These are phyloP conservation scores for Toxonevra muliebris DNA, from an alignment of 2,888 invertebrate species.

Conservation along the genomic window DNA sequence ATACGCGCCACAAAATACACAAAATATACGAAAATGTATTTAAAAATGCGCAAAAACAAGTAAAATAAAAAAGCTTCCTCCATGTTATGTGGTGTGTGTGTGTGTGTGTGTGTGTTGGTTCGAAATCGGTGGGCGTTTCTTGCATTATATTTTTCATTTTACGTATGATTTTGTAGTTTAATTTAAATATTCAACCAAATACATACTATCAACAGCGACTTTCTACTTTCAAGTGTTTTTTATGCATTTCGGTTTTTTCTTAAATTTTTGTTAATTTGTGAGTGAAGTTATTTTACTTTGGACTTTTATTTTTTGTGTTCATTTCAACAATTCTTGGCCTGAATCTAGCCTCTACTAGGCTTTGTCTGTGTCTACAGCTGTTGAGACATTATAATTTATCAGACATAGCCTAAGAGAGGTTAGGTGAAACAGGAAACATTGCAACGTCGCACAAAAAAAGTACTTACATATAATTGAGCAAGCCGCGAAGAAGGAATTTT, in stretches of 20 bases:
- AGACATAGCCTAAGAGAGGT: conserved; percentile 74
- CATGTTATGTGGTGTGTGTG: background rate
- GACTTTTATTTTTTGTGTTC: background rate
- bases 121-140: conserved; percentile 4
- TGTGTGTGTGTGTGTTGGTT: background rate
- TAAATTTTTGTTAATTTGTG: background rate
- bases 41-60: background rate
- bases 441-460: conserved; percentile 34
- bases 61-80: background rate
- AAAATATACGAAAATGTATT: background rate
- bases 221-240: conserved; percentile 1
- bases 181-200: no score
- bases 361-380: conserved; percentile 67
- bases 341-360: conserved; percentile 73
- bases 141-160: background rate
- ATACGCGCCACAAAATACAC: background rate
- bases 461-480: background rate
- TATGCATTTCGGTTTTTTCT: background rate
- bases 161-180: no score
- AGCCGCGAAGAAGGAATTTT: background rate
- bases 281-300: background rate
- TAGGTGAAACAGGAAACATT: conserved; percentile 67
- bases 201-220: background rate
- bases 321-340: conserved; percentile 46
- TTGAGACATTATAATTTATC: conserved; percentile 45